Base-by-base conservation (phyloP, 2,113 vertebrate genomes). In the Prolemur simus region DNA sequence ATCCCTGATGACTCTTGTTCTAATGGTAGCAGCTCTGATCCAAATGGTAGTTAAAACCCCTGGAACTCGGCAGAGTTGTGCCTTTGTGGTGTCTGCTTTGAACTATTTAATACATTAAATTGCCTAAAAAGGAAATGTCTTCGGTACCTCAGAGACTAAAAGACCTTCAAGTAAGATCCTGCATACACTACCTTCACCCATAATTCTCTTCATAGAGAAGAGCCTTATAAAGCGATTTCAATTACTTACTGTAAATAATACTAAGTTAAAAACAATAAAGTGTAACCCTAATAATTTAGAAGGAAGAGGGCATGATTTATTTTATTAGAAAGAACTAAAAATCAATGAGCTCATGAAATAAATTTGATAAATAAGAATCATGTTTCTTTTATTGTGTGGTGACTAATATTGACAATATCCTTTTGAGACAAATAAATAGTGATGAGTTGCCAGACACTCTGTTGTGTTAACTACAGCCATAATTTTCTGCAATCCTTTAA, bases 371-470 rank as follows among this genome's bases (percentile, higher is more conserved):
- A 82, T 83, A 74, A 89, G 34, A 27, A 76, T 58, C 39, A n/a
- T 52, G 20, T 92, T 87, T 90, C 77, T 71, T 78, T 81, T 87
- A 39, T 71, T 54, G 20, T 34, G 25, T 66, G 32, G 47, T 95
- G 91, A 96, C 68, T 94, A 83, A 97, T n/a, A 85, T 45, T 86
- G 58, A 82, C 37, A 92, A 63, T 32, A 74, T n/a, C 27, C 47
- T 84, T 87, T 56, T 58, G 4, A 69, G 69, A 87, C 27, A 74
- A 74, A 87, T n/a, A 93, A 88, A 77, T 47, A 71, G 1, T n/a
- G 27, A 68, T 66, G 32, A 12, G 60, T 17, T 83, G 20, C 56
- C 85, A 89, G 29, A 52, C 34, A 80, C 20, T 82, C 27, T 5
- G 5, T 52, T n/a, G 39, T 54, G 49, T 66, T 42, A n/a, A 81